Base-by-base conservation (phyloP, 1,140 invertebrate genomes). In the Drosophila melanica region DNA sequence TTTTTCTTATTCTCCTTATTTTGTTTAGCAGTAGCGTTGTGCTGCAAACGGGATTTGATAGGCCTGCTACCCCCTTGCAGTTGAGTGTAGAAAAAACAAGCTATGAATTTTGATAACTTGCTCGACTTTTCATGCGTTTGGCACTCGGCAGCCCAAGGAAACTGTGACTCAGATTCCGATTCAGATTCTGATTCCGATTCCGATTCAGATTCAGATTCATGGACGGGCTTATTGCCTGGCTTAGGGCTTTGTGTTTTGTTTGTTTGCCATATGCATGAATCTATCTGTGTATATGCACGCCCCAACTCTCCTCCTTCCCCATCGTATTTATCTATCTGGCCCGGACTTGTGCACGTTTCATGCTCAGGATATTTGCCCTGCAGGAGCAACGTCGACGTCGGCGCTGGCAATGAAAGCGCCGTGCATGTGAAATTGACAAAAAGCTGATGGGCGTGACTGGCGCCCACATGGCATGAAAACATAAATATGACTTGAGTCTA, bases 361-460 rank as follows among this genome's bases (percentile, higher is more conserved):
- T 48, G 57, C 14, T 16, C 48, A 55, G 66, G 45, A 72, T 72
- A 72, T 66, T 66, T 59, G 63, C 69, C 69, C 69, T 65, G 62
- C 45, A 75, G 72, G 18, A 37, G 53, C 53, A 69, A 27, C 27
- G 27, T 27, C 54, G 45, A 20, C 10, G 33, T 59, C 18, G 48
- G 14, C 35, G 20, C 27, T 66, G 41, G 67, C 67, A 54, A 16
- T 51, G 41, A 39, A 41, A 47, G 47, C 53, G 51, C 27, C 66
- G 45, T 63, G 72, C 59, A 70, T 70, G 58, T 53, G 67, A 75
- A 71, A 75, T 75, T 59, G 72, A 75, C 72, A 75, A 75, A 69
- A 75, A 75, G 66, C 66, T 58, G 53, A 45, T 58, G 72, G 71
- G 71, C 71, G 71, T 74, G 62, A 37, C 62, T 41, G 41, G 18